Evolutionary conservation across 2,113 vertebrate genomes (phyloP).

Genomic region (Parus major): DNA sequence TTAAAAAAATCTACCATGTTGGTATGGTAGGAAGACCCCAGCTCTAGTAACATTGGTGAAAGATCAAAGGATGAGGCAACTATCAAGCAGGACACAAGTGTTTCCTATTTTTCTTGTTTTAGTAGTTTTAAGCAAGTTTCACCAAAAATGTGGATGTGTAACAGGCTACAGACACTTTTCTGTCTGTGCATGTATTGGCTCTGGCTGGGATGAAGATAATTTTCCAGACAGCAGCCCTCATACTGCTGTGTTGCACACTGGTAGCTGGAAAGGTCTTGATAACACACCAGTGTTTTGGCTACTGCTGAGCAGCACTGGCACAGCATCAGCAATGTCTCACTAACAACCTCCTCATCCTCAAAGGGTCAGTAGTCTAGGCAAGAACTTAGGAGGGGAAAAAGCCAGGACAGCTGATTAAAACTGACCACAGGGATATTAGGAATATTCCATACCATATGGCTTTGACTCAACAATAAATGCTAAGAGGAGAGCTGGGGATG

Average conservation of each 20-base stretch:
- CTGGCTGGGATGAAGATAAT: neutral
- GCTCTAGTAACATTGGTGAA: neutral
- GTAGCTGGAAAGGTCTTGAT: neutral
- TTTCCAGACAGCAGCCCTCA: neutral
- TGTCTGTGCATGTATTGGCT: neutral
- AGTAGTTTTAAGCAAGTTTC: neutral
- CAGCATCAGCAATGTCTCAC: neutral
- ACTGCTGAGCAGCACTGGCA: rapidly evolving
- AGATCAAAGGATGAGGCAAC: neutral
- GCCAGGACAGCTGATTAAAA: neutral
- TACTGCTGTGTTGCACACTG: neutral
- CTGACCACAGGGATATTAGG: neutral
- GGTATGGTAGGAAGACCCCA: neutral
- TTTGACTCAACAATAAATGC: neutral
- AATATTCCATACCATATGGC: neutral
- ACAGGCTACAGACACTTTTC: neutral
- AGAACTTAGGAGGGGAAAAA: neutral
- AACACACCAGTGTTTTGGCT: neutral
- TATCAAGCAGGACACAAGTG: neutral
- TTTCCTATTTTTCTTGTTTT: neutral
- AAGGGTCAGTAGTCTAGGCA: neutral
- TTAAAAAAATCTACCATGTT: neutral
- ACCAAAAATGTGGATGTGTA: neutral
- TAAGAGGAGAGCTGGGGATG: neutral
- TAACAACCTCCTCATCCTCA: neutral